These are phyloP conservation scores for Chrysemys picta DNA, from an alignment of 2,113 vertebrate species.

Conservation along the genomic window DNA sequence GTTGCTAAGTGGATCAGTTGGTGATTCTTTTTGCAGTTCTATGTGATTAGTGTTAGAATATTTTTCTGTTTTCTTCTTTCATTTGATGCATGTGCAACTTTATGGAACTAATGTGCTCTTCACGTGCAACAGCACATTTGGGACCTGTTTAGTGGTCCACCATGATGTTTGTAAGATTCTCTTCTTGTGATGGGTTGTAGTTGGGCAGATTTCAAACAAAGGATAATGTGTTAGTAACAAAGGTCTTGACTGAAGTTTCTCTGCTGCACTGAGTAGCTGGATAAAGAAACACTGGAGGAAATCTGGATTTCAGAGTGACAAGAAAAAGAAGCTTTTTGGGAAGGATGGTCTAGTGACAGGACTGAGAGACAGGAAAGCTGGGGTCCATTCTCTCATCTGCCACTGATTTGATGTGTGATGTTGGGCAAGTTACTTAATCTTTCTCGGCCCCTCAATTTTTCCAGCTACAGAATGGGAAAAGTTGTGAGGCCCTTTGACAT, in stretches of 20 bases:
- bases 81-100: neutral
- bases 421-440: neutral
- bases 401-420: neutral
- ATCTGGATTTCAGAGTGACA: neutral
- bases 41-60: accelerated
- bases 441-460: neutral
- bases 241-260: neutral
- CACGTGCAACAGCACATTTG: neutral
- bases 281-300: neutral
- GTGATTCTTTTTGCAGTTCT: neutral
- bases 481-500: neutral
- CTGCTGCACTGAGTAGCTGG: neutral
- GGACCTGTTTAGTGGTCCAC: neutral
- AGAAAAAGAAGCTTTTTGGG: neutral
- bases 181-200: neutral
- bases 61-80: neutral
- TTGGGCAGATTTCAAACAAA: neutral
- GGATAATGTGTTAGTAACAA: neutral
- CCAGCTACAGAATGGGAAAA: neutral
- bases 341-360: neutral
- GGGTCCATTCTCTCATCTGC: neutral
- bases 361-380: neutral
- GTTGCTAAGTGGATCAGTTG: neutral
- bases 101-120: neutral
- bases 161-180: neutral